Base-by-base conservation (phyloP, 1,140 invertebrate species). In the Drosophila pandora region DNA sequence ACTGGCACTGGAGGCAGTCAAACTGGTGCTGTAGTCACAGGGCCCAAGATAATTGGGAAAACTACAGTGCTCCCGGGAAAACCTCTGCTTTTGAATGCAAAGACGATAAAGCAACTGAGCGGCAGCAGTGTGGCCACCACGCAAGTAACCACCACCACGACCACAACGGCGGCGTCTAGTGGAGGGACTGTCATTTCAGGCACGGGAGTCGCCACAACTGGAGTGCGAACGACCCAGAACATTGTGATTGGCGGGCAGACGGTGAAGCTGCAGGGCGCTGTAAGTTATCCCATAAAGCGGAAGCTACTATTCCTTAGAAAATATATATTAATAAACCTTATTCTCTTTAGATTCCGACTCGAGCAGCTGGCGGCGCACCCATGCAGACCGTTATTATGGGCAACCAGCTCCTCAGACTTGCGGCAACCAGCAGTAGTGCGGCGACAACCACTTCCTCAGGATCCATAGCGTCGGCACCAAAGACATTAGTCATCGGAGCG, bases 41-140 rank as follows among this genome's bases (percentile, higher is more conserved):
- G 80, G 47, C 75, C 77, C 7, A 88, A 79, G 34, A 83, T 85
- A n/a, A 87, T 88, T 57, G 83, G 84, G 25, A 90, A 90, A 30
- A 83, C 87, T 7, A 88, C 83, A 1, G 83, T 88, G 59, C 48
- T 87, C 52, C 75, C 82, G 17, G 95, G 95, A 1, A 95, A 95
- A 76, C 95, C 75, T 5, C 6, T 88, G 30, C 50, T 88, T 9
- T 30, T 88, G n/a, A 67, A 84, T 21, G 83, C 82, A 17, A 85
- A 85, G 49, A 64, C 75, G 0, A 37, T 85, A 0, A 85, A 85
- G 8, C 50, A 87, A 32, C 22, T 87, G 6, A 79, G 78, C n/a
- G 30, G 50, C 3, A 10, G 21, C 21, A 74, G 61, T 72, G 45
- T 73, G 2, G 61, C 58, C 39, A 39, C 53, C 2, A 43, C 32